These are phyloP conservation scores for Henicopernis longicauda DNA, from an alignment of 2,113 vertebrate species.

Conservation along the genomic window DNA sequence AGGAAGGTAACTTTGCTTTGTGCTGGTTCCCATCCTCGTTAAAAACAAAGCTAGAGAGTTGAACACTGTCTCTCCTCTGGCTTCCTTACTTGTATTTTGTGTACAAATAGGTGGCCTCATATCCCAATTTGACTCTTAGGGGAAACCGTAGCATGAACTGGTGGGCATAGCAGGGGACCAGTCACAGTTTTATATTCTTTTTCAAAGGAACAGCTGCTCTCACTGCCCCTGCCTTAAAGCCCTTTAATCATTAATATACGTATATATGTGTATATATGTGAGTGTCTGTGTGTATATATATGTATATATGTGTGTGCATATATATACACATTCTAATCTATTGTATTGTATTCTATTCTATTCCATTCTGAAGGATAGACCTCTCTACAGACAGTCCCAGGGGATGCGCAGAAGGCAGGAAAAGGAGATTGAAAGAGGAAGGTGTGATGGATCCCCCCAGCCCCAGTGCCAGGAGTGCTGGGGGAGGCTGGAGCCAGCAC, in stretches of 20 bases:
- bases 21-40: neutral
- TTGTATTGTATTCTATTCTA: neutral
- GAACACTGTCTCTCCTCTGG: neutral
- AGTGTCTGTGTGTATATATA: neutral
- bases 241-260: neutral
- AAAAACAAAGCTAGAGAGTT: neutral
- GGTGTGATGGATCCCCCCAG: neutral
- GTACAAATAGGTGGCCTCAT: neutral
- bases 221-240: neutral
- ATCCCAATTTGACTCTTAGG: rapidly evolving
- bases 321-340: neutral
- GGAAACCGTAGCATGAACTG: neutral
- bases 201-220: neutral
- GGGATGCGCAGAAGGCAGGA: neutral
- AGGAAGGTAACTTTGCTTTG: neutral
- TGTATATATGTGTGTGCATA: neutral
- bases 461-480: neutral
- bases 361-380: neutral
- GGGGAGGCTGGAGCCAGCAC: neutral
- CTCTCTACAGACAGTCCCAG: neutral
- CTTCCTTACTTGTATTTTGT: neutral
- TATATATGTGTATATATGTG: too few species aligned
- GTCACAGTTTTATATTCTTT: neutral
- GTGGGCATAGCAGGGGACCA: neutral
- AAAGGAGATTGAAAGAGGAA: neutral